Evolutionary conservation across 2,888 invertebrate species (phyloP).

Genomic region (Hyles lineata): DNA sequence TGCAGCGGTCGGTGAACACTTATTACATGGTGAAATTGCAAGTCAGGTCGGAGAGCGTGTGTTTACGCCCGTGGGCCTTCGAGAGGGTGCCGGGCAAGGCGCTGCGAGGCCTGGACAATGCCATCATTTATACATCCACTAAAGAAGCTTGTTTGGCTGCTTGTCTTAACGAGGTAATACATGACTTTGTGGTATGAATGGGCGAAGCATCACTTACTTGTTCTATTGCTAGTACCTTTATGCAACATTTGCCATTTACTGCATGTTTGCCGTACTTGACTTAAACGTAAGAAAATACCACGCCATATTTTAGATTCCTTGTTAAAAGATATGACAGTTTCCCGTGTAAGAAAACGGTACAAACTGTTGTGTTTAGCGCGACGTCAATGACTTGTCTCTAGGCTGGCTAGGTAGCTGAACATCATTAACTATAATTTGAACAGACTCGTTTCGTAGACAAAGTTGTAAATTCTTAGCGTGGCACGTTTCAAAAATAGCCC

Average conservation of each 20-base stretch:
- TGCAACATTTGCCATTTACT: background rate
- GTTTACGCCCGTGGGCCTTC: constrained; percentile 96
- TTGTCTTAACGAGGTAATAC: constrained; percentile 93
- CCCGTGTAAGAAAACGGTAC: background rate
- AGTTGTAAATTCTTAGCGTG: constrained; percentile 27
- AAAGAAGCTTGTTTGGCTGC: constrained; percentile 97
- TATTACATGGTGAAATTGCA: constrained; percentile 98
- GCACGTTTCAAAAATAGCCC: constrained; percentile 30
- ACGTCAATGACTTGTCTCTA: background rate
- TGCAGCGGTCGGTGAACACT: constrained; percentile 88
- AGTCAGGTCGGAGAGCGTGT: constrained; percentile 95
- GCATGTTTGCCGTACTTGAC: background rate
- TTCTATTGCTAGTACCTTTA: constrained; percentile 7
- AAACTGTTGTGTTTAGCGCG: background rate
- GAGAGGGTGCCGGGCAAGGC: constrained; percentile 97
- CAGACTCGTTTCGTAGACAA: constrained; percentile 16
- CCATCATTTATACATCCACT: constrained; percentile 96
- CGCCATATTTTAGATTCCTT: background rate
- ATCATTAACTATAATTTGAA: constrained; percentile 24
- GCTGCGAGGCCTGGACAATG: constrained; percentile 95
- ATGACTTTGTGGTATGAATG: constrained; percentile 29
- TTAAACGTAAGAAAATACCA: background rate
- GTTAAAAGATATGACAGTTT: background rate
- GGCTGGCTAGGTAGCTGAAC: background rate
- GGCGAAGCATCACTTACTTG: background rate